Conservation (phyloP, 2,888 invertebrate genomes). For the Cryptocephalus moraei region DNA sequence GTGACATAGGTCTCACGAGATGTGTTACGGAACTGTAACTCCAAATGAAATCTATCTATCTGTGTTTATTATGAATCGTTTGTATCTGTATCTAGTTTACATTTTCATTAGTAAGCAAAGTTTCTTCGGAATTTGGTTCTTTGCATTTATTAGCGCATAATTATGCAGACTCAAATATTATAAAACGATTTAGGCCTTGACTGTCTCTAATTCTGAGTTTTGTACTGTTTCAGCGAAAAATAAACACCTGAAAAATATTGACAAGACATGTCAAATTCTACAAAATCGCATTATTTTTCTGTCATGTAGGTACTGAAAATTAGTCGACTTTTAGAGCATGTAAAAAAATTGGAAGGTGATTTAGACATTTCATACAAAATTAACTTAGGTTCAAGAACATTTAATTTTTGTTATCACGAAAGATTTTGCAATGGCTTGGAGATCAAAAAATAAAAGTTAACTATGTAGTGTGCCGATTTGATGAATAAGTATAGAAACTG, state of each 20-base stretch:
- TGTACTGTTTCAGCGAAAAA: not conserved
- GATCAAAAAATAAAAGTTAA: not conserved
- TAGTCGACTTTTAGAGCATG: not conserved
- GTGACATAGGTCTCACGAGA: too few relatives aligned
- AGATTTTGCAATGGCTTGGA: not conserved
- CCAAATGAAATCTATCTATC: too few relatives aligned
- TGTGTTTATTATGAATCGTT: too few relatives aligned
- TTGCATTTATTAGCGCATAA: too few relatives aligned
- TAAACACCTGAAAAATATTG: not conserved
- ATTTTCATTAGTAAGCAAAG: too few relatives aligned
- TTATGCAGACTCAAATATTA: too few relatives aligned
- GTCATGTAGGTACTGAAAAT: not conserved
- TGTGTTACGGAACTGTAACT: too few relatives aligned
- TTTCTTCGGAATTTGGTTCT: too few relatives aligned
- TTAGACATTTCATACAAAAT: not conserved
- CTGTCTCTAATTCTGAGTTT: too few relatives aligned
- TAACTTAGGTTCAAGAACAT: not conserved
- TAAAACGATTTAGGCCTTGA: too few relatives aligned
- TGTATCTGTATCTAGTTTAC: too few relatives aligned
- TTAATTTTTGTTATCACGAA: not conserved
- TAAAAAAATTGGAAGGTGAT: not conserved
- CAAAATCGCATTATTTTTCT: not conserved
- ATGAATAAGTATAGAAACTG: not conserved
- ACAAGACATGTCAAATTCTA: not conserved
- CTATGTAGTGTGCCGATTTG: not conserved